Evolutionary conservation across 2,888 invertebrate species (phyloP), one percentile per base, ranked within the genome.

Genomic region (Diaprepes abbreviatus): DNA sequence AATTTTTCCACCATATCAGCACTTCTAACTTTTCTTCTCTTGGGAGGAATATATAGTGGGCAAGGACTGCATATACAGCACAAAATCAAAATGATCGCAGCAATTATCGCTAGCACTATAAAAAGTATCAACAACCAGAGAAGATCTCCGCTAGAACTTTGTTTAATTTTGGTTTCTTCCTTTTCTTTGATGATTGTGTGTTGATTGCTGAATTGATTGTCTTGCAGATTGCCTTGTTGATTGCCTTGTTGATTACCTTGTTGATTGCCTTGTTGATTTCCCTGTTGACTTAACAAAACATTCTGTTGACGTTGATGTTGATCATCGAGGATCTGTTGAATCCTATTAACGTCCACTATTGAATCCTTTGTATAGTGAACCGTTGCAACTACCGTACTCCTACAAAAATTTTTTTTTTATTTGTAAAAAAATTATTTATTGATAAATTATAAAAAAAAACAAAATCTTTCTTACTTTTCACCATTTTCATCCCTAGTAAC

Each of bases 1-100:
- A 91, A 88, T 86, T 89, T 90, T 86, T 91, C 89, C 10, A 77
- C 67, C 86, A 90, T 89, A 86, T 91, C 91, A 84, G 90, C 89
- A 86, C 90, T 89, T 86, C 89, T 89, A 86, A 90, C 88, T 87
- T 90, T 90, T 87, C 90, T 89, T 87, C 90, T 89, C 87, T 92
- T 90, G 58, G 91, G 89, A 59, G 91, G 91, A 85, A 90, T 91
- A 78, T 92, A 94, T 58, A 93, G 87, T n/a, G 94, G 94, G 79
- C 94, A 94, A 78, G 92, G 92, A 76, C 92, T 92, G 80, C 94
- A 94, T 73, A 94, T 91, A 79, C 94, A 94, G 83, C 95, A 95
- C 69, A 93, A 87, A 72, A 95, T 89, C 54, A 94, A 85, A 59
- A 91, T 87, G 66, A 93, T 83, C 73, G 93, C 87, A 9, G 92